phyloP scores from a whole-genome alignment of 1,140 invertebrate genomes.

The Drosophila elegans region DNA sequence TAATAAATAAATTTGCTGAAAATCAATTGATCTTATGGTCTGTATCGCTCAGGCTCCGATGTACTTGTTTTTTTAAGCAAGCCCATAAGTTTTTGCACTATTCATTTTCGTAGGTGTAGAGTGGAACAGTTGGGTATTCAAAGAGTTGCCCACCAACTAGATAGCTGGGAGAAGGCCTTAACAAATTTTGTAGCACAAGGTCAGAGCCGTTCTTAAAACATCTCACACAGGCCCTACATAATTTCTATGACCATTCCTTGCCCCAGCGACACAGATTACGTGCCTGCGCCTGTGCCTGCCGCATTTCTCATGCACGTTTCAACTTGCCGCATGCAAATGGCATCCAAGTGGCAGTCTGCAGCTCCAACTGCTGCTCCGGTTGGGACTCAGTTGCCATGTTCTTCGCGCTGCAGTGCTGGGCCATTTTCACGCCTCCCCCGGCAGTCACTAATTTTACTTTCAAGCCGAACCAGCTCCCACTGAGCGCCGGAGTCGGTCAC shows the following conservation, averaged over 20 bases:
- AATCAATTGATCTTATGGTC: too few relatives aligned
- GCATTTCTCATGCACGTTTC: constrained; percentile 56
- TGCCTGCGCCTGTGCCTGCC: constrained; percentile 47
- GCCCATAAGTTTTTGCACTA: background rate
- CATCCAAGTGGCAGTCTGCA: constrained; percentile 9
- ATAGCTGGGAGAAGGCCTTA: constrained; percentile 33
- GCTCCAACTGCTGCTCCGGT: constrained; percentile 20
- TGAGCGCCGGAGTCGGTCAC: constrained; percentile 21
- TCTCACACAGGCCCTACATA: constrained; percentile 27
- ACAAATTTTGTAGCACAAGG: constrained; percentile 67
- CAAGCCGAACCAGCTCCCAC: constrained; percentile 21
- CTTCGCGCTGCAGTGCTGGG: constrained; percentile 6
- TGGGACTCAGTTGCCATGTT: constrained; percentile 21
- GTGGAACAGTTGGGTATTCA: constrained; percentile 2
- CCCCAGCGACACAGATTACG: constrained; percentile 71
- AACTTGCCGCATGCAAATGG: constrained; percentile 62
- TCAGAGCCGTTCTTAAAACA: constrained; percentile 63
- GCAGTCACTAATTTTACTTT: constrained; percentile 65
- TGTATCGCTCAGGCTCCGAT: too few relatives aligned
- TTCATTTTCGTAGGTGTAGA: constrained; percentile 2
- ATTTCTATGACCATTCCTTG: constrained; percentile 32
- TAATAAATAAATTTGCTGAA: too few relatives aligned
- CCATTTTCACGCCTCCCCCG: constrained; percentile 52
- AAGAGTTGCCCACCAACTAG: constrained; percentile 17
- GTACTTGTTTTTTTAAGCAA: too few relatives aligned